Base-by-base conservation (phyloP, 2,888 invertebrate species). In the Gnatocerus cornutus region DNA sequence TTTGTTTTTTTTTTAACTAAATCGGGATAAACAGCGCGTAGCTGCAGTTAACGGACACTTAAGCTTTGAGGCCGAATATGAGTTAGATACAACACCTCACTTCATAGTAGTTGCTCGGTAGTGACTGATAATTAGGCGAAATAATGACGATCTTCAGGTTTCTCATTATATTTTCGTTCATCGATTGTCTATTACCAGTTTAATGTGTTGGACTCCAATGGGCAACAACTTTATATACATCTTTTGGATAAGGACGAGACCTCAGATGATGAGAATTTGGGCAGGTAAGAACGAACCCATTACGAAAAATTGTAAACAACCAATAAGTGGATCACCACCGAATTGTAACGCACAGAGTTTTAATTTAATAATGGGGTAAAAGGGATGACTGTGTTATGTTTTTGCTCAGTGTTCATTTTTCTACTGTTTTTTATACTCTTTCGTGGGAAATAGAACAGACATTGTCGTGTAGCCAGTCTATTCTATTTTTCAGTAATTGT, bases 211-310 rank as follows among this genome's bases (percentile, higher is more conserved):
- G 88, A 89, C 84, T 84, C 91, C 84, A 85, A 90, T 85, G 92
- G 93, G 76, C 93, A 93, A 86, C 87, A 88, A 83, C 87, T 93
- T 85, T 90, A 90, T 80, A 85, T 96, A 77, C 91, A 92, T 82
- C 87, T 96, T 76, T 91, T 91, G 88, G 97, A 97, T 89, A 91
- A 92, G 85, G 97, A 97, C 85, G 94, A 95, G 78, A 90, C 91
- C 80, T 90, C 92, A 84, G 89, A 90, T 76, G 96, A 97, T 87
- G 97, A 97, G 86, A 90, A 90, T 80, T 89, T 97, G 78, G 97
- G 97, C 87, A 94, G 93, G 94, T 94, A 89, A 88, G 90, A 52
- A 41, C n/a, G 43, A 37, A 46, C 3, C 10, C n/a, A 21, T 21
- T 21, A 21, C 14, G 21, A 13, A 21, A 55, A 45, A 64, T 7